Evolutionary conservation across 37 sponge, comb jelly and placozoan species (phyloP).

Genomic region (Ianthella basta): DNA sequence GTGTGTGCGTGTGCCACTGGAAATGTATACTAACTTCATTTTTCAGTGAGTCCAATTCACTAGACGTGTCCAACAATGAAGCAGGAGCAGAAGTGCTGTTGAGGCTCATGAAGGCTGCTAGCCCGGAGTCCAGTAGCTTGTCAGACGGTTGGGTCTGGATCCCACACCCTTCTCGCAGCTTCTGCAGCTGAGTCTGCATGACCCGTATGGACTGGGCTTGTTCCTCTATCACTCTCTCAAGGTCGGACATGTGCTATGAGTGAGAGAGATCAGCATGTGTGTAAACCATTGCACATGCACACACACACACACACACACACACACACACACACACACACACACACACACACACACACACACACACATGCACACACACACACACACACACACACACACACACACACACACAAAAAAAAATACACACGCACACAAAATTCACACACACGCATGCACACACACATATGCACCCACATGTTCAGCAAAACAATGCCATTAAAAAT

Average conservation of each 20-base stretch:
- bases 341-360: background rate
- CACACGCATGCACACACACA: background rate
- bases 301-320: background rate
- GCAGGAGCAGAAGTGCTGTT: constrained; percentile 2
- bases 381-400: no score
- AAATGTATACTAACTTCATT: background rate
- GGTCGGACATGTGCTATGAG: constrained; percentile 56
- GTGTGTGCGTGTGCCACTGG: background rate
- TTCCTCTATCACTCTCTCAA: constrained; percentile 68
- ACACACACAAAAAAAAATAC: no score
- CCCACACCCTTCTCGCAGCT: constrained; percentile 3
- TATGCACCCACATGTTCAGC: background rate
- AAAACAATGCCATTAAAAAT: background rate
- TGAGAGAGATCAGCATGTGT: background rate
- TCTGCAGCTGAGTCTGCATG: constrained; percentile 38
- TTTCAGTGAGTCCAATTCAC: constrained; percentile 7
- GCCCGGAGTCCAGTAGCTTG: background rate
- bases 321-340: constrained; percentile 17
- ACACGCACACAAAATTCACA: no score
- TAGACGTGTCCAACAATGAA: constrained; percentile 17
- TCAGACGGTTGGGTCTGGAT: background rate
- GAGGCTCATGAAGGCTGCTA: background rate
- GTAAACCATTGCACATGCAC: background rate
- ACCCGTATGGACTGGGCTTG: constrained; percentile 48
- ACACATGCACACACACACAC: constrained; percentile 20